phyloP scores from a whole-genome alignment of 2,797 vertebrate species.

The Siniperca obscura region DNA sequence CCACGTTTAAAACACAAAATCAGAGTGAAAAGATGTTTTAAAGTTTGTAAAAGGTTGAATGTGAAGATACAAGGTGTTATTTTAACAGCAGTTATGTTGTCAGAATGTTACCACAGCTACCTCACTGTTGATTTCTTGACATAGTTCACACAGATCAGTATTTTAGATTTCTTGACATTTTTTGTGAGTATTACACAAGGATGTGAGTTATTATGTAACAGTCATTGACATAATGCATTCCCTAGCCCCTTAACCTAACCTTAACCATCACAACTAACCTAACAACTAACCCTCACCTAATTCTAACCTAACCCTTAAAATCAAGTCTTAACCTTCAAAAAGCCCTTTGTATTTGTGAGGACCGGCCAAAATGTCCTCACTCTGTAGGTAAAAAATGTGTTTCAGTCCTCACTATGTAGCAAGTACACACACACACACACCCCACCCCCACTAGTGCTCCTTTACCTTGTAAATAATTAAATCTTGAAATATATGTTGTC shows the following conservation, averaged over 20 bases:
- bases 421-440: conserved; percentile 11
- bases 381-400: too few relatives aligned
- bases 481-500: conserved; percentile 38
- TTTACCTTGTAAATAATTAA: conserved; percentile 63
- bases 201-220: conserved; percentile 51
- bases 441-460: neutral
- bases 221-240: too few relatives aligned
- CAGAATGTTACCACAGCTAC: neutral
- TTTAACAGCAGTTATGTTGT: neutral
- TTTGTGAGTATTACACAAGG: conserved; percentile 44
- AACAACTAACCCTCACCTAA: too few relatives aligned
- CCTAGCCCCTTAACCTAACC: too few relatives aligned
- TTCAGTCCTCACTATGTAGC: too few relatives aligned
- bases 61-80: neutral
- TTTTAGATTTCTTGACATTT: conserved; percentile 42
- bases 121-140: conserved; percentile 4
- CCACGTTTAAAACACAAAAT: neutral
- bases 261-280: too few relatives aligned
- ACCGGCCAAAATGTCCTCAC: too few relatives aligned
- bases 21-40: neutral
- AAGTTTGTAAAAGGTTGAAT: neutral
- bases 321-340: too few relatives aligned
- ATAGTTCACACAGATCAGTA: neutral
- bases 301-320: too few relatives aligned
- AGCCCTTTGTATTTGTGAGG: too few relatives aligned